Evolutionary conservation across 1,140 invertebrate species (phyloP).

Genomic region (Onthophagus taurus): DNA sequence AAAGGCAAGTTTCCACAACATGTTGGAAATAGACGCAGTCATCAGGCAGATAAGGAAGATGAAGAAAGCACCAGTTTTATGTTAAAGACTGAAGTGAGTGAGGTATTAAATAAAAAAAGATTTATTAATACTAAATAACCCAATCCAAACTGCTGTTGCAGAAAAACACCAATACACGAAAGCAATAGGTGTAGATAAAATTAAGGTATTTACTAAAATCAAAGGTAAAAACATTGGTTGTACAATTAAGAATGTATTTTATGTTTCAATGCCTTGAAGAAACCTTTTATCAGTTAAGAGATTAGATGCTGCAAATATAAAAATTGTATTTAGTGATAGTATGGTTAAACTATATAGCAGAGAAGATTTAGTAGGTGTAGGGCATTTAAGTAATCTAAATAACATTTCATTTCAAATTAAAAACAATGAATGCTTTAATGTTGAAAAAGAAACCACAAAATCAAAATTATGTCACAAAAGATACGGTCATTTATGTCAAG

Average conservation of each 20-base stretch:
- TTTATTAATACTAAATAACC: conserved; percentile 7
- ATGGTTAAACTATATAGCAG: conserved; percentile 3
- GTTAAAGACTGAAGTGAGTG: no score
- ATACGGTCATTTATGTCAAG: no score
- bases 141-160: conserved; percentile 12
- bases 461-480: no score
- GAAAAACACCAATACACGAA: conserved; percentile 31
- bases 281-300: conserved; percentile 10
- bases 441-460: no score
- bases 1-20: neutral
- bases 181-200: conserved; percentile 7
- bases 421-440: no score
- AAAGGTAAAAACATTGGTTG: conserved; percentile 6
- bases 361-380: conserved; percentile 5
- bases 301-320: conserved; percentile 11
- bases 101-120: no score
- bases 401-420: conserved; percentile 11
- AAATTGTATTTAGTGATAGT: conserved; percentile 7
- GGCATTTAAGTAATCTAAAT: conserved; percentile 8
- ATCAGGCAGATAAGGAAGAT: no score
- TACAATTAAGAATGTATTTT: conserved; percentile 13
- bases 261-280: conserved; percentile 10
- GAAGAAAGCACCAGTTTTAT: no score
- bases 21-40: conserved; percentile 10
- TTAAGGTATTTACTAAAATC: conserved; percentile 1